Evolutionary conservation across 2,113 vertebrate species (phyloP), one percentile per base, ranked within the genome.

Genomic region (Pteronura brasiliensis): DNA sequence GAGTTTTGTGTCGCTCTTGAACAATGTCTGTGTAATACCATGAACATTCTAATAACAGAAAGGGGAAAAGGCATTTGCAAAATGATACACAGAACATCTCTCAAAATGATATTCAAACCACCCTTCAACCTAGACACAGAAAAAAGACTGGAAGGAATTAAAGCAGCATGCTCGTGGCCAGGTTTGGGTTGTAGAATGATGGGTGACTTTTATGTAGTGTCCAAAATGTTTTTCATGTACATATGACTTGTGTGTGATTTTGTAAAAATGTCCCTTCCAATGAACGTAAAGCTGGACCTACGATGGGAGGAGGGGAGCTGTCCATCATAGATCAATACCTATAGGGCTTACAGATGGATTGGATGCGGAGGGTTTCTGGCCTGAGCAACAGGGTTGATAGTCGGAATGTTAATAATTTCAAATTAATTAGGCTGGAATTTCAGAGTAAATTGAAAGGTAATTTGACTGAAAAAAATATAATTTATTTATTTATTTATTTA

Each of bases 391-490:
- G 65, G 39, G 42, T 42, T 83, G 77, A 67, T 82, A 76, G 9
- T 80, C 12, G 74, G 18, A 71, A 96, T 29, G 31, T 84, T 95
- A n/a, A 11, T 71, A 92, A 95, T 83, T 81, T 69, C 69, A 96
- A 79, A 96, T 79, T 93, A 55, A 23, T 52, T 44, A 90, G 83
- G 29, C 34, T 94, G 1, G 39, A 67, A 36, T 92, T 80, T 97
- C 82, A 93, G 52, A 74, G 47, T 55, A 77, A 93, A 89, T 93
- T 44, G 88, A 88, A 94, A 87, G 31, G 36, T n/a, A 72, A 80
- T 93, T 80, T 81, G 59, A 71, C 18, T 69, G 85, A 94, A 52
- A 27, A 88, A 89, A 89, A 87, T 95, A 55, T 55, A 82, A 94
- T 72, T 90, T 88, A 86, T n/a, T n/a, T n/a, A n/a, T n/a, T n/a